A percentile compares a stretch with the other conserved stretches of the same genome.
phyloP scores from a whole-genome alignment of 2,113 vertebrate species.

The Struthio camelus region DNA sequence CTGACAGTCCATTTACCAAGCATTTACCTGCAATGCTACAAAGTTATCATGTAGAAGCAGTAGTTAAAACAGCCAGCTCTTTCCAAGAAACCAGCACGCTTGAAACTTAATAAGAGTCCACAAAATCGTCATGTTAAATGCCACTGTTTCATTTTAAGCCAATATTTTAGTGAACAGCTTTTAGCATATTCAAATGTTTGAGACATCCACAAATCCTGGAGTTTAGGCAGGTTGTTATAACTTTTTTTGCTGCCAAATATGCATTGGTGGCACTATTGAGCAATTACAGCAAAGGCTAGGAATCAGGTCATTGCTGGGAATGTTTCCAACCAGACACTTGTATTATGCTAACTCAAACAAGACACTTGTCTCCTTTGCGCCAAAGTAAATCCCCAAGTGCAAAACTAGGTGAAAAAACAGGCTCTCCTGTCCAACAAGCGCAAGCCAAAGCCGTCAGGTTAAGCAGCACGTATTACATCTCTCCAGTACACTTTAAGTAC shows the following conservation, averaged over 20 bases:
- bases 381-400: background rate
- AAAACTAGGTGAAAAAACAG: constrained; percentile 19
- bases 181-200: background rate
- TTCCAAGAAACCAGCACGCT: background rate
- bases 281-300: background rate
- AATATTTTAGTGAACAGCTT: background rate
- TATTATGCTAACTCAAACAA: background rate
- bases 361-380: background rate
- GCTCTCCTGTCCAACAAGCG: background rate
- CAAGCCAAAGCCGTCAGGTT: background rate
- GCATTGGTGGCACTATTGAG: background rate
- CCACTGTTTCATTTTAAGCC: background rate
- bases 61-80: background rate
- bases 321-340: background rate
- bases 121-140: background rate
- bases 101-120: background rate
- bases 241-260: background rate
- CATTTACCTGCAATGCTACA: background rate
- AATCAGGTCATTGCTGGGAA: background rate
- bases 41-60: background rate
- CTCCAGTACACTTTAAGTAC: background rate
- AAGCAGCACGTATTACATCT: background rate
- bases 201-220: background rate
- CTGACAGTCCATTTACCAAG: background rate
- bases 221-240: background rate